Base-by-base conservation (phyloP, 2,113 vertebrate genomes). In the Talpa occidentalis region DNA sequence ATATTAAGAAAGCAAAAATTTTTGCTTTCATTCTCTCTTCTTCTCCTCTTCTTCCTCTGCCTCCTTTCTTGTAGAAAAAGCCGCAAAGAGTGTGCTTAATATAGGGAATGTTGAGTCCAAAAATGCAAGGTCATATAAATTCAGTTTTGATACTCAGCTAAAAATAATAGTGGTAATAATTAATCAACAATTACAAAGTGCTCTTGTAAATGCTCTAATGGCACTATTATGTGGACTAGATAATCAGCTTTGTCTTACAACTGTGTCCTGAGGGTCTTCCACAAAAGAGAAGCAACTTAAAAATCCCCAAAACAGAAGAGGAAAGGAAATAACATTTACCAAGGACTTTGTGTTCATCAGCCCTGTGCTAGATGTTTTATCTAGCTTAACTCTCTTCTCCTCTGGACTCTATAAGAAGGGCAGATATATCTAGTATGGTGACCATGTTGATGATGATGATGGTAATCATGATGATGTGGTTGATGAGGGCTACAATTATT, bases 41-140 rank as follows among this genome's bases (percentile, higher is more conserved):
- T 81, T 2, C 12, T 67, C 64, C 3, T 32, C 40, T 30, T 60
- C 44, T 21, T 73, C 3, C 37, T 35, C 35, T 11, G 42, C 54
- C 21, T 85, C 67, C 7, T 64, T 76, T 21, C 40, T 17, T 92
- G 6, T 82, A 90, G 24, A 89, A 80, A 96, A 78, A 80, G 59
- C 37, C 42, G 47, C 1, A 76, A 40, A 81, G 60, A 54, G 1
- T 37, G 5, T 47, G 22, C 44, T 91, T 88, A 47, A 26, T 40
- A 32, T 19, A 89, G 56, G 30, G n/a, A 91, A 40, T 54, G 35
- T 7, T 72, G 35, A 84, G 69, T 14, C 70, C 76, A 24, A 85
- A 12, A 56, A 62, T 22, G 2, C 14, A 37, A 60, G 79, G 49
- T 32, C n/a, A 73, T 35, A 90, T 52, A 37, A 78, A 88, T 72